A percentile compares a stretch with the other conserved stretches of the same genome.
These are phyloP conservation scores for Heteronetta atricapilla DNA, from an alignment of 2,113 vertebrate species.

Conservation along the genomic window DNA sequence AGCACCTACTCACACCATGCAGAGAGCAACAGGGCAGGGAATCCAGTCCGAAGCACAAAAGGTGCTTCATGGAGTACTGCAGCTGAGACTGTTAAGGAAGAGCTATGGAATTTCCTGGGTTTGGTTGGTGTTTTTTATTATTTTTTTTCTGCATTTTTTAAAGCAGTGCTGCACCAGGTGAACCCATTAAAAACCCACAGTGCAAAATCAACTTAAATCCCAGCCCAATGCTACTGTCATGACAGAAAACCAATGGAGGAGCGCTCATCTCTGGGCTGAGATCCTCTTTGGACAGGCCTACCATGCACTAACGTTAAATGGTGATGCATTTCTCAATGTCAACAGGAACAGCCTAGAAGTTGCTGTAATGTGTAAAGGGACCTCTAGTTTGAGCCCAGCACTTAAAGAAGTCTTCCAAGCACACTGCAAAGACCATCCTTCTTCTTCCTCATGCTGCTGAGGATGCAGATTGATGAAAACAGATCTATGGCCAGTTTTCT, in stretches of 20 bases:
- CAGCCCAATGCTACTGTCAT: neutral
- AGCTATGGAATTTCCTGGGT: neutral
- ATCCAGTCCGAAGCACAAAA: neutral
- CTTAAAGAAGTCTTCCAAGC: neutral
- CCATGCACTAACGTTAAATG: neutral
- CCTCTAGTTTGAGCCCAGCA: neutral
- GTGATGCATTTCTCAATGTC: neutral
- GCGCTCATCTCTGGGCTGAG: neutral
- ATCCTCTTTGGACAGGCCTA: neutral
- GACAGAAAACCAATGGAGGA: neutral
- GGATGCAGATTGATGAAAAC: neutral
- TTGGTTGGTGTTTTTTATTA: too few relatives aligned
- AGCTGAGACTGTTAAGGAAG: neutral
- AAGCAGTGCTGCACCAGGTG: neutral
- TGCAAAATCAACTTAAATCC: neutral
- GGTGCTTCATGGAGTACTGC: too few relatives aligned
- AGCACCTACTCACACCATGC: neutral
- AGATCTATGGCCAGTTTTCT: neutral
- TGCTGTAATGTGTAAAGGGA: neutral
- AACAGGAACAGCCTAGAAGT: neutral
- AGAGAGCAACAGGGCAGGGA: neutral
- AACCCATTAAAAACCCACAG: neutral
- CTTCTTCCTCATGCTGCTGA: neutral
- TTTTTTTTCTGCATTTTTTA: neutral
- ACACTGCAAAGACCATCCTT: neutral